Evolutionary conservation across 2,888 invertebrate genomes (phyloP), one percentile per base, ranked within the genome.

Genomic region (Latheticus oryzae): DNA sequence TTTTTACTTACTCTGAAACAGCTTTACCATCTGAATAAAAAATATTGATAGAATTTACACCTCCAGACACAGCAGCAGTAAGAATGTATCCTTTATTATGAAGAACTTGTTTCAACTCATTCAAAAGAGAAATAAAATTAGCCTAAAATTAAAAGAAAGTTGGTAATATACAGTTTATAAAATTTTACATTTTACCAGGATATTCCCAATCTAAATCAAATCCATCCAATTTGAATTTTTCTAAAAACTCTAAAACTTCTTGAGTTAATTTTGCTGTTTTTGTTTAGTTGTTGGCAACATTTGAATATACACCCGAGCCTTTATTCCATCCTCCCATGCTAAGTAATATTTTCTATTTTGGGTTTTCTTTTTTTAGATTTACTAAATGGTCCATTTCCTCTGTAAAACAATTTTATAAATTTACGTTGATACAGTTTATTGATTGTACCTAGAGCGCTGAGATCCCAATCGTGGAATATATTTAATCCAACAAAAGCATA

Each of bases 261-360:
- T 52, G n/a, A 2, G 52, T 56, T 4, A 65, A 23, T 1, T 5
- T 37, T 11, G 73, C 67, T 1, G 85, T 79, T 1, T 76, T 62
- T 0, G 35, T 48, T 1, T 81, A 67, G 33, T 75, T 77, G 1
- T 79, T 77, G 30, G 81, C 78, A 78, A 84, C 80, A 78, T 79
- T 15, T 1, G 76, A 75, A 50, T 70, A 77, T 7, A 48, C 67
- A 2, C 13, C 30, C 73, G 80, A 65, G 1, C 76, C 77, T 73
- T 88, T 87, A 68, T 83, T 86, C 85, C 85, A 88, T 8, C 88
- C 88, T 5, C 88, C 88, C 28, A 88, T 83, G 3, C 86, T 86
- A 11, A 87, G 64, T 57, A 87, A 60, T 0, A 83, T 81, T 75
- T 86, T 87, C 11, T 82, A 70, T 1, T 75, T 72, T 0, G 83